Base-by-base conservation (phyloP, 2,113 vertebrate species). In the Elephantulus edwardii region DNA sequence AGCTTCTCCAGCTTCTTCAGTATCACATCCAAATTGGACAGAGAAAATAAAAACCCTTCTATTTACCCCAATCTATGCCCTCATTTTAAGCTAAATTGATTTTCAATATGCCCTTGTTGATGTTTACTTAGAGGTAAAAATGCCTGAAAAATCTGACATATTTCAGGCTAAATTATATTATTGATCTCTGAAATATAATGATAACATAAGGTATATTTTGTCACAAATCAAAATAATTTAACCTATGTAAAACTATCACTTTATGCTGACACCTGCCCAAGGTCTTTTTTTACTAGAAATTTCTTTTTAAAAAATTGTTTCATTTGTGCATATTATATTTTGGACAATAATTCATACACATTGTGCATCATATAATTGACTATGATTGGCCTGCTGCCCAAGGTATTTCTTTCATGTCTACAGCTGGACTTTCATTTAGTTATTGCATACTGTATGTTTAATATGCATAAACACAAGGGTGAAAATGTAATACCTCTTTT, bases 91-190 rank as follows among this genome's bases (percentile, higher is more conserved):
- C 24, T 5, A 83, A 3, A 58, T 30, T 89, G 74, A 83, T 62
- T 77, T 72, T 84, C 33, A 30, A 5, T 48, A n/a, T 66, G 8
- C 38, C 17, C 28, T 71, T 42, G 7, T 20, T 79, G 24, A 14
- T 62, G 6, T 83, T 42, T n/a, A 77, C 13, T 60, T 85, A 89
- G 38, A 95, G 88, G n/a, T 89, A 33, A 54, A 33, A 54, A 48
- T 46, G 8, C 50, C 84, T 52, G 1, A 1, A 72, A 22, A 88
- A 30, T 81, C 86, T 58, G 74, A 76, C 33, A 38, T 19, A 68
- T 7, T 14, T 19, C 7, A 62, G 19, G 1, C 72, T 28, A 40
- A 66, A 20, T 42, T 90, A 85, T 88, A 50, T 83, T 83, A 14
- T 50, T 74, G 26, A 85, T 26, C 46, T 8, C 54, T 46, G 88